Base-by-base conservation (phyloP, 2,113 vertebrate species). In the Petroica traversi region DNA sequence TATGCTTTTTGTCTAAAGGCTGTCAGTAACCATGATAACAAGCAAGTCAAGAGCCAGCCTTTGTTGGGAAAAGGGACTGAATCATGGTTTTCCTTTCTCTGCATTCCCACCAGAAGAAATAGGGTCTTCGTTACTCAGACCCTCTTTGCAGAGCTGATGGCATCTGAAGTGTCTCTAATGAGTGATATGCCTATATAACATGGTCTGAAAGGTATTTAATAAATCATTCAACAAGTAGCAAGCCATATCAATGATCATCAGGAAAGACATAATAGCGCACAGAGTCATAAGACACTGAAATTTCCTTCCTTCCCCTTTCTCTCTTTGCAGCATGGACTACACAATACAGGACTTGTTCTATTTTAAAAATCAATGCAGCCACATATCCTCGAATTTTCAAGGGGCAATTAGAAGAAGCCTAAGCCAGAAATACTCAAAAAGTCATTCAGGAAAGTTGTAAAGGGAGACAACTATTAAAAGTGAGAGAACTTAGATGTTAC, bases 241-340 rank as follows among this genome's bases (percentile, higher is more conserved):
- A 91, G 74, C 51, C 22, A 6, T 80, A 83, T 85, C 71, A 88
- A 67, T 85, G 75, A 64, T 96, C 78, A 90, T 95, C 87, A 90
- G 89, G 71, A 74, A 82, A 80, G 71, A 54, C 3, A 2, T 62
- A 58, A 77, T 19, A 63, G n/a, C 0, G 4, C 33, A 48, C 25
- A 33, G 20, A 68, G 51, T 45, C 63, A 76, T 66, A 76, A 89
- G 66, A 68, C 9, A 58, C 40, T 48, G n/a, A 87, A 64, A 88
- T 92, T 78, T 78, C 61, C 51, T 78, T 78, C 61, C 51, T 59
- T 87, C 66, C 5, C 18, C n/a, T 54, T 58, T 81, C 43, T 11
- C 16, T 82, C 13, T 5, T 34, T 67, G 64, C 52, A 72, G 45
- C 20, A 75, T 7, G 4, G 85, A 14, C 61, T 87, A 57, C n/a